Percentiles rank a stretch among this genome's conserved stretches.
Conservation (phyloP, 2,888 invertebrate species). For the Drosophila formosana region DNA sequence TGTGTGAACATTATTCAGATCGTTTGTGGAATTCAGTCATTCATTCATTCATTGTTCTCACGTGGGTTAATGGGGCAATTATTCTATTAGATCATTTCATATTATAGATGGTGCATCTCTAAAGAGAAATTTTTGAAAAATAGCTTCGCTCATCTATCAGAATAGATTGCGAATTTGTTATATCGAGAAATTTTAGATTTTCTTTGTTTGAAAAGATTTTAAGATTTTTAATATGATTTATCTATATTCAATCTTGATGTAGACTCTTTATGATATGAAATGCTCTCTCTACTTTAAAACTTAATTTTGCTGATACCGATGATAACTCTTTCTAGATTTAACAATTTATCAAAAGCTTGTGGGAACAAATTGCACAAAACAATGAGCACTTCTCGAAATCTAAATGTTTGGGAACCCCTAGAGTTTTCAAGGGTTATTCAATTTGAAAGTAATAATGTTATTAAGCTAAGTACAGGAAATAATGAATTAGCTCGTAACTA, state of each 20-base stretch:
- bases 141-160: neutral
- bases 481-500: neutral
- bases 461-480: neutral
- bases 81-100: neutral
- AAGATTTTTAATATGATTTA: no score
- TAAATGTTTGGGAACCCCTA: no score
- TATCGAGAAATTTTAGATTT: neutral
- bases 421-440: no score
- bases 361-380: no score
- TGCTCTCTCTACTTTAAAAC: no score
- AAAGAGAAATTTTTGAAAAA: neutral
- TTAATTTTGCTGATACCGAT: no score
- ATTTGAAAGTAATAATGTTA: no score
- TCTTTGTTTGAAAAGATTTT: neutral
- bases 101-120: neutral
- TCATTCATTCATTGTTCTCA: neutral
- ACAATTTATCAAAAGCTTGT: no score
- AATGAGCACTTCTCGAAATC: no score
- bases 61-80: constrained; percentile 2
- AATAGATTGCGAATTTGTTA: neutral
- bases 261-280: no score
- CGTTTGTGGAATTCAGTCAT: neutral
- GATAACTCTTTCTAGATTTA: no score
- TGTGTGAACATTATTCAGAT: neutral
- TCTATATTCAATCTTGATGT: no score